These are phyloP conservation scores for Drosophila nasuta DNA, from an alignment of 1,140 invertebrate genomes.

Conservation along the genomic window DNA sequence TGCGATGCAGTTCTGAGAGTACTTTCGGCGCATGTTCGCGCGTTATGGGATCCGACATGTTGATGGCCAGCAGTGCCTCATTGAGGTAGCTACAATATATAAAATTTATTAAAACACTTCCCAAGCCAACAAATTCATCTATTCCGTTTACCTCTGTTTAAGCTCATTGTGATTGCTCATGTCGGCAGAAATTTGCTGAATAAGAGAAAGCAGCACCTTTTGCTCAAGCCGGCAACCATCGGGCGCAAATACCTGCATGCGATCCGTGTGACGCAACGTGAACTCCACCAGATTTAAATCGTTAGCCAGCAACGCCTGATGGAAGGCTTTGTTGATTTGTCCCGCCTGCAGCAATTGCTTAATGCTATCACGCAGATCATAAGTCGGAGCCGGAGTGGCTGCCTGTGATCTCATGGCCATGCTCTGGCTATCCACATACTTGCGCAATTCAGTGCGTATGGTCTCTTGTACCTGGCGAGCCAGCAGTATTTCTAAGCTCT, in stretches of 20 bases:
- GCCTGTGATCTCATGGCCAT: slow-evolving; percentile 88
- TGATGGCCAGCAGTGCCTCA: slow-evolving; percentile 94
- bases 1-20: slow-evolving; percentile 90
- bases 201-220: slow-evolving; percentile 94
- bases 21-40: slow-evolving; percentile 93
- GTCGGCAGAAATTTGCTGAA: slow-evolving; percentile 96
- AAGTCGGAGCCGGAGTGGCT: slow-evolving; percentile 88
- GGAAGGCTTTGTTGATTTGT: slow-evolving; percentile 94
- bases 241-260: slow-evolving; percentile 90
- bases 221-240: slow-evolving; percentile 90
- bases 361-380: slow-evolving; percentile 89
- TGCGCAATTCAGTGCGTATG: slow-evolving; percentile 84
- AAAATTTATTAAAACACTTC: slow-evolving; percentile 21
- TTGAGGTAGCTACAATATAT: slow-evolving; percentile 91
- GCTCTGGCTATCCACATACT: slow-evolving; percentile 87
- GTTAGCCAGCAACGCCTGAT: slow-evolving; percentile 94
- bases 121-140: neutral
- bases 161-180: slow-evolving; percentile 93
- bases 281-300: slow-evolving; percentile 94
- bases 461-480: slow-evolving; percentile 78
- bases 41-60: slow-evolving; percentile 91
- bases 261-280: slow-evolving; percentile 93
- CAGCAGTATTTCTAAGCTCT: slow-evolving; percentile 76
- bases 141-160: slow-evolving; percentile 90
- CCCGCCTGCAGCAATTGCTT: slow-evolving; percentile 90